Evolutionary conservation across 1,140 invertebrate species (phyloP).

Genomic region (Nasonia giraulti): DNA sequence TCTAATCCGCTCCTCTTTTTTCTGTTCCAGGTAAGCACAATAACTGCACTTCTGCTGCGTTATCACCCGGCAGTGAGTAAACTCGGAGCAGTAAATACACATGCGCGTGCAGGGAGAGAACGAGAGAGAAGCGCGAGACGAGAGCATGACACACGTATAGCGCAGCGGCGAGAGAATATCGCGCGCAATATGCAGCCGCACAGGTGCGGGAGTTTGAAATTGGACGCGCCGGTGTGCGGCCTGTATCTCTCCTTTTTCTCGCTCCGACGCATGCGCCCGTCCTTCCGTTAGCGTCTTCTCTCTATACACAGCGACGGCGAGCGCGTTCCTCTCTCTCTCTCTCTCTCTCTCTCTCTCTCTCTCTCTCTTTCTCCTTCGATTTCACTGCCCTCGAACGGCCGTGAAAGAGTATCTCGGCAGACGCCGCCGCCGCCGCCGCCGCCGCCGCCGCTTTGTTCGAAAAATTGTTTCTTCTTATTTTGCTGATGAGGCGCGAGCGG

Average conservation of each 20-base stretch:
- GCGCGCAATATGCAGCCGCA: background rate
- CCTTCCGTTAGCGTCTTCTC: conserved; percentile 31
- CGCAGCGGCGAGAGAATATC: background rate
- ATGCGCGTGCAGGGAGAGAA: background rate
- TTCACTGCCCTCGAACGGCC: conserved; percentile 31
- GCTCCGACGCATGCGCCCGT: conserved; percentile 24
- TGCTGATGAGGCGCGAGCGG: background rate
- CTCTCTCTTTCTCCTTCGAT: conserved; percentile 46
- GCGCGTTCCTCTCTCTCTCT: conserved; percentile 45
- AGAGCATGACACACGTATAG: background rate
- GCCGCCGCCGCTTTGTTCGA: conserved; percentile 26
- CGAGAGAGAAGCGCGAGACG: background rate
- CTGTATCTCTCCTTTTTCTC: conserved; percentile 36
- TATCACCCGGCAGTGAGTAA: background rate
- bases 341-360: conserved; percentile 7
- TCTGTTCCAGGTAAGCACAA: conserved; percentile 45
- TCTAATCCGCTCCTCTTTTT: conserved; percentile 9
- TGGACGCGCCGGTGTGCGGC: conserved; percentile 39
- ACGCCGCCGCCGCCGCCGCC: background rate
- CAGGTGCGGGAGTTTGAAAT: conserved; percentile 51
- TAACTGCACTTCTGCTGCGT: background rate
- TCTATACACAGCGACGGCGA: background rate
- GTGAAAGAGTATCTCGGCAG: conserved; percentile 40
- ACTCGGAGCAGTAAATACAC: background rate
- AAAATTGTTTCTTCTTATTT: conserved; percentile 24